Base-by-base conservation (phyloP, 2,888 invertebrate genomes). In the Rutpela maculata region DNA sequence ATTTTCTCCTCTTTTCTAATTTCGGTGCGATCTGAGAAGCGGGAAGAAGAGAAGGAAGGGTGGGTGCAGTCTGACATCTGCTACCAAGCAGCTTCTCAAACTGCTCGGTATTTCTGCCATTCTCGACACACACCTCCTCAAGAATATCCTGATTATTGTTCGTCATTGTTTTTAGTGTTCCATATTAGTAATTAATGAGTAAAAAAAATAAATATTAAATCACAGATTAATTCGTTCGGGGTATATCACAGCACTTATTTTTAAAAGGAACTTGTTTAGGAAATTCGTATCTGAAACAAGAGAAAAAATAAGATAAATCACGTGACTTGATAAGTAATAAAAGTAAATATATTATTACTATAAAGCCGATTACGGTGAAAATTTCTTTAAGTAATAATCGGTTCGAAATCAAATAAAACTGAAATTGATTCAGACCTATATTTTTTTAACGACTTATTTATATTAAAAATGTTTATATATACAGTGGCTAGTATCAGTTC, bases 121-220 rank as follows among this genome's bases (percentile, higher is more conserved):
- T 77, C 12, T 86, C 85, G 31, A 84, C 79, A 70, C 79, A 81
- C 26, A 84, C 83, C 26, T 83, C 84, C 75, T 86, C 85, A 26
- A 85, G 81, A 74, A 82, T 85, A 71, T 84, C 84, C 77, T 82
- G 81, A 68, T 82, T 82, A 74, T 83, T 85, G 80, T 85, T 85
- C 70, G 85, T 85, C 85, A 85, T 85, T 83, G 80, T 77, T 78
- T 70, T 17, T 19, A 62, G 26, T 62, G 10, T 55, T 63, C 67
- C 78, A 80, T 78, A 22, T 57, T 76, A 76, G 74, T 77, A 77
- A 74, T 76, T 76, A 77, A 78, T 69, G 57, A 68, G 35, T 70
- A 60, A 59, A 76, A n/a, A 19, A 75, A 73, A 76, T 76, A 73
- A 78, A 60, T 78, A 74, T 80, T 56, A 71, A 68, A 81, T 81